Percentiles rank a stretch among this genome's conserved stretches.
phyloP scores from a whole-genome alignment of 2,113 vertebrate species.

The Protobothrops flavoviridis region DNA sequence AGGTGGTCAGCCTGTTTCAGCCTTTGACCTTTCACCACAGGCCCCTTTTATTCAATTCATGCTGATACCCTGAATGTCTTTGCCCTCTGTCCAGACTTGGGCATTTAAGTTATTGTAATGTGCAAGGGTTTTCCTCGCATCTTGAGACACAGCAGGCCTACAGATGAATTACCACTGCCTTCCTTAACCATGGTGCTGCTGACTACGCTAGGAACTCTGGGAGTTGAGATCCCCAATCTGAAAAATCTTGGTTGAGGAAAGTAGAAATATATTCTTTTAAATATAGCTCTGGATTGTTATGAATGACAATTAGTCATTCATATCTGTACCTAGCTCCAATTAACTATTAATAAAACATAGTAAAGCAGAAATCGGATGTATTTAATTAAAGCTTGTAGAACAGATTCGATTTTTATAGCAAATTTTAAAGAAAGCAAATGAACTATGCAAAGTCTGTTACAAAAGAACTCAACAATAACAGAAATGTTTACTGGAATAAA shows the following conservation, averaged over 20 bases:
- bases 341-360: not conserved
- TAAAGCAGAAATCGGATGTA: not conserved
- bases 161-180: not conserved
- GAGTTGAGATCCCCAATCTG: not conserved
- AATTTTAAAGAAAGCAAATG: not conserved
- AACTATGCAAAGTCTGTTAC: not conserved
- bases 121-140: not conserved
- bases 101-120: not conserved
- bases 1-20: constrained; percentile 13
- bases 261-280: not conserved
- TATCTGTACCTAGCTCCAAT: not conserved
- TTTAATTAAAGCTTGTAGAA: not conserved
- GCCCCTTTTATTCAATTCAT: constrained; percentile 10
- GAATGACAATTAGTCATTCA: not conserved
- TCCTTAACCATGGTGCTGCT: not conserved
- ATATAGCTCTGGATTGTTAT: not conserved
- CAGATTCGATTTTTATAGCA: not conserved
- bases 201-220: not conserved
- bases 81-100: constrained; percentile 7
- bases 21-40: constrained; percentile 21
- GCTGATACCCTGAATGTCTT: constrained; percentile 1
- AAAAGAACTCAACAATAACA: not conserved
- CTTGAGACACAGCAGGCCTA: not conserved
- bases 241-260: not conserved
- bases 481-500: not conserved